Evolutionary conservation across 2,888 invertebrate species (phyloP).

Genomic region (Eumerus sabulonum): DNA sequence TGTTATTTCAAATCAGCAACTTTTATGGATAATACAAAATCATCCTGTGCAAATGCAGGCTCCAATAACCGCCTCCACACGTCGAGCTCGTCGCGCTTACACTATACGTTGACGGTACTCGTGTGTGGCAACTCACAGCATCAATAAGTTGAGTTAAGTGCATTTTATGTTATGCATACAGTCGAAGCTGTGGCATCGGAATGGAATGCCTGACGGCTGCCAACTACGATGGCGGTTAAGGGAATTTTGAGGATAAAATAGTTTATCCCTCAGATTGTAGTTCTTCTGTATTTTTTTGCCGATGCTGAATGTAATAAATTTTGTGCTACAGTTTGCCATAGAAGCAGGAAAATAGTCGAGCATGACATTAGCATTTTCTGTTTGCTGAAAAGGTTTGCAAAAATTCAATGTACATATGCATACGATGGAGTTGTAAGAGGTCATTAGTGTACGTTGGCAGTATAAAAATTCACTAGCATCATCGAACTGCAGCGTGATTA

Average conservation of each 20-base stretch:
- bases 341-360: background rate
- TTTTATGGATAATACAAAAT: slow-evolving; percentile 61
- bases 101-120: too few relatives aligned
- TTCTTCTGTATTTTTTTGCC: slow-evolving; percentile 9
- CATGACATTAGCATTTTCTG: slow-evolving; percentile 33
- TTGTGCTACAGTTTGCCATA: slow-evolving; percentile 20
- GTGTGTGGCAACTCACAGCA: slow-evolving; percentile 41
- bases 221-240: slow-evolving; percentile 6
- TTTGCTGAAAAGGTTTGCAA: background rate
- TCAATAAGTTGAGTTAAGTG: slow-evolving; percentile 65
- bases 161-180: slow-evolving; percentile 57
- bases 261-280: slow-evolving; percentile 44
- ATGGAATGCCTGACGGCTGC: too few relatives aligned
- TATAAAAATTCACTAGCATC: slow-evolving; percentile 4
- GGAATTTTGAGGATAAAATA: slow-evolving; percentile 60
- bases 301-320: slow-evolving; percentile 22
- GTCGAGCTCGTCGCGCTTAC: background rate
- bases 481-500: too few relatives aligned
- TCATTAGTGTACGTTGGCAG: slow-evolving; percentile 15
- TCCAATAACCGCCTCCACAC: slow-evolving; percentile 36
- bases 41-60: slow-evolving; percentile 49
- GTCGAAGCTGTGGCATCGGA: background rate
- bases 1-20: slow-evolving; percentile 66
- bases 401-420: background rate
- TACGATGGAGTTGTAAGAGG: slow-evolving; percentile 1